Base-by-base conservation (phyloP, 2,888 invertebrate genomes). In the Amorpha juglandis region DNA sequence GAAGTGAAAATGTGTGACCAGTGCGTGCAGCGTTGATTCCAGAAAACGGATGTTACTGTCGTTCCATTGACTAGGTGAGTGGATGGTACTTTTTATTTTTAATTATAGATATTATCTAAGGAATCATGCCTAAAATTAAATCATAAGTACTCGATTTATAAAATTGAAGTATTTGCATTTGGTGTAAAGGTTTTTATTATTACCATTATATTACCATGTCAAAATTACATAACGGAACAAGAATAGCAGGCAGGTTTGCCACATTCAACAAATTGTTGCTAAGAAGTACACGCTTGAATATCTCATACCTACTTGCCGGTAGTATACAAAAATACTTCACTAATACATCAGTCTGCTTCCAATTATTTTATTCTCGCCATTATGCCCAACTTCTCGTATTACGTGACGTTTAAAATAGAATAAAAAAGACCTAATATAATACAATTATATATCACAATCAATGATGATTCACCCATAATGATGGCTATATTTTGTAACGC, bases 1-100 rank as follows among this genome's bases (percentile, higher is more conserved):
- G 80, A 70, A 74, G 89, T 88, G 87, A 86, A 82, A 80, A 91
- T 91, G 91, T 91, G 91, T 87, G 91, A 90, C 67, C 82, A 87
- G 87, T 91, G 91, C 75, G 80, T 86, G 63, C 90, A 89, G 71
- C 88, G 91, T 71, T 91, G 79, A 80, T 69, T 76, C 70, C 64
- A 69, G 69, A 72, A 74, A 69, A 73, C 71, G 78, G 84, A 84
- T 83, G 85, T 80, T 81, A 77, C 48, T 33, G 33, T n/a, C 45
- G 45, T 47, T 65, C 50, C 58, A 53, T 63, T 45, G 8, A 52
- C 19, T 53, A 19, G 66, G 66, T 67, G 65, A 51, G 71, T 66
- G 62, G 35, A 55, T 66, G 70, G 35, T 68, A 69, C 48, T 55
- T 68, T 69, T 38, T 69, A n/a, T 51, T 51, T n/a, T 65, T 35